Conservation (phyloP, 2,797 vertebrate genomes). For the Eleutherodactylus coqui region DNA sequence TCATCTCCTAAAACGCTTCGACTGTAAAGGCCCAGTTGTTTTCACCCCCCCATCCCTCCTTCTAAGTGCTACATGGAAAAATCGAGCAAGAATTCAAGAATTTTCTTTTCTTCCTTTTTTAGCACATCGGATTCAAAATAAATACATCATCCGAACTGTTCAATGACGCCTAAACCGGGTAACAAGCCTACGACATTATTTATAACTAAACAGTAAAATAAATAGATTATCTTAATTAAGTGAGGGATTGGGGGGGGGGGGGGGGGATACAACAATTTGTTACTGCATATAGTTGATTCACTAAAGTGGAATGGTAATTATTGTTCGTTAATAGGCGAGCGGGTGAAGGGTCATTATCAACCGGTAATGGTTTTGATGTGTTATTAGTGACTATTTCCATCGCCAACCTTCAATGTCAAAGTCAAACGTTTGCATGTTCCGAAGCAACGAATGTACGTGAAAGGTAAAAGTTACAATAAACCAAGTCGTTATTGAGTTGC, state of each 20-base stretch:
- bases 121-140: conserved; percentile 69
- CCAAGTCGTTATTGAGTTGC: too few relatives aligned
- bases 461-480: too few relatives aligned
- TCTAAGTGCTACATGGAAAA: conserved; percentile 71
- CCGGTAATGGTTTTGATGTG: conserved; percentile 47
- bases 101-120: conserved; percentile 64
- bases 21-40: conserved; percentile 75
- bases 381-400: conserved; percentile 15
- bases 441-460: not conserved
- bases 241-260: conserved; percentile 72
- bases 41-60: not conserved
- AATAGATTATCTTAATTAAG: conserved; percentile 77
- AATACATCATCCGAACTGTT: conserved; percentile 70
- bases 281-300: conserved; percentile 40
- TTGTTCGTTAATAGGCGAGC: conserved; percentile 51
- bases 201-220: conserved; percentile 73
- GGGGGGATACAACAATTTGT: conserved; percentile 72
- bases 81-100: conserved; percentile 69
- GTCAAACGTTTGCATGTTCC: not conserved
- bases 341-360: conserved; percentile 50
- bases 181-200: conserved; percentile 69
- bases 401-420: conserved; percentile 27
- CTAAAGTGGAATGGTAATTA: conserved; percentile 58
- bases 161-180: conserved; percentile 66
- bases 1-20: conserved; percentile 92